Evolutionary conservation across 2,113 vertebrate species (phyloP).

Genomic region (Hemichromis elongatus): DNA sequence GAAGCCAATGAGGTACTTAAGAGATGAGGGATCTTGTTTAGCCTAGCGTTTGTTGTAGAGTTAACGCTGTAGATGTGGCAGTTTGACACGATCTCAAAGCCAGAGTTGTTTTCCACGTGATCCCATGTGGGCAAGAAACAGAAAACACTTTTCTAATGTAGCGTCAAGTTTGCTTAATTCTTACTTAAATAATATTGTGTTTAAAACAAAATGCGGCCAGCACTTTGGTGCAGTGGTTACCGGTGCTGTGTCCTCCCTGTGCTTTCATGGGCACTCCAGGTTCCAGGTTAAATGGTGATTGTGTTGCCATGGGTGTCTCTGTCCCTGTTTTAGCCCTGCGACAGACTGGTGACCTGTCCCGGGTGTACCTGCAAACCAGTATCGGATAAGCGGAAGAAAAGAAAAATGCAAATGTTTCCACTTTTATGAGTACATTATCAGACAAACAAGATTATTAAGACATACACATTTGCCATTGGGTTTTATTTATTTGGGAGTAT

Average conservation of each 20-base stretch:
- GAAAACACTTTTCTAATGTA: neutral
- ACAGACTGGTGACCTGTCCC: neutral
- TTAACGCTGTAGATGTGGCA: neutral
- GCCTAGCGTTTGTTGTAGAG: neutral
- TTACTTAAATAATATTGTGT: neutral
- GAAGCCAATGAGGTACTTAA: neutral
- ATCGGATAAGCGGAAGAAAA: neutral
- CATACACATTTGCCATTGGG: neutral
- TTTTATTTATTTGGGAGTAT: rapidly evolving
- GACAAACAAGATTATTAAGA: neutral
- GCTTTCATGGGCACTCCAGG: neutral
- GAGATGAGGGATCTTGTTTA: neutral
- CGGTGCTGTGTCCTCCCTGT: neutral
- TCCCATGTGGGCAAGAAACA: neutral
- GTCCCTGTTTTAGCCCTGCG: rapidly evolving
- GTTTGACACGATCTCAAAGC: neutral
- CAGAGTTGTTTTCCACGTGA: neutral
- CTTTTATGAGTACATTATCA: neutral
- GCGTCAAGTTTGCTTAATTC: neutral
- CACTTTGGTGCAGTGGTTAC: neutral
- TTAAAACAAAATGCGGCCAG: too few species aligned
- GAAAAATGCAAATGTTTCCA: neutral
- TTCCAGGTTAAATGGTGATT: neutral
- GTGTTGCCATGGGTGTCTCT: neutral
- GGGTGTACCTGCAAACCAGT: neutral